These are phyloP conservation scores for Agrilus planipennis DNA, from an alignment of 1,140 invertebrate genomes.

Conservation along the genomic window DNA sequence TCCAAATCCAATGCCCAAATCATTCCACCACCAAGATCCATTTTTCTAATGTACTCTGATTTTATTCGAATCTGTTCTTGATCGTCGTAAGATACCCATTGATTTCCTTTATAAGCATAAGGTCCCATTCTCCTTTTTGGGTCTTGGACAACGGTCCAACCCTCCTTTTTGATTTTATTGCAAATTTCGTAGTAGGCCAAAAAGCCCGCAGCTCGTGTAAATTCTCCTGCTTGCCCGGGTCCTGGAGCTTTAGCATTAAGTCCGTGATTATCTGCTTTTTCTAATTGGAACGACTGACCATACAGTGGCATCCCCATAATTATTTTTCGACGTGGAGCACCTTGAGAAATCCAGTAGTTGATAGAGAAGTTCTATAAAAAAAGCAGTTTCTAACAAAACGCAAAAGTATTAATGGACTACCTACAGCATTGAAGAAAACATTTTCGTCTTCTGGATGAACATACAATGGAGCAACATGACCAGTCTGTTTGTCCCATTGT, in stretches of 20 bases:
- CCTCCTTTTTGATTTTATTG: conserved; percentile 56
- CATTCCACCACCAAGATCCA: conserved; percentile 77
- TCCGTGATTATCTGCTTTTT: conserved; percentile 43
- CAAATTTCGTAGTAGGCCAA: conserved; percentile 87
- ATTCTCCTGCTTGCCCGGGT: conserved; percentile 66
- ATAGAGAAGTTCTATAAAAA: conserved; percentile 66
- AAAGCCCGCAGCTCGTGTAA: conserved; percentile 72
- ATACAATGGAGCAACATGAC: conserved; percentile 71
- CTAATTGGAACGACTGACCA: conserved; percentile 70
- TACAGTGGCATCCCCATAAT: conserved; percentile 87
- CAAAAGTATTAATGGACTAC: conserved; percentile 14
- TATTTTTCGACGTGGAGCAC: conserved; percentile 64
- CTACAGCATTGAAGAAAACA: conserved; percentile 52
- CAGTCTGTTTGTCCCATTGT: conserved; percentile 73
- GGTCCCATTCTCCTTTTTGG: conserved; percentile 66
- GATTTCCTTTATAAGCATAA: conserved; percentile 70
- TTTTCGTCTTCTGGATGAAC: conserved; percentile 69
- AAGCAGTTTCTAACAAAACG: conserved; percentile 25
- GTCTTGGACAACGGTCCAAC: conserved; percentile 72
- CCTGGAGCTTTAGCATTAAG: conserved; percentile 62
- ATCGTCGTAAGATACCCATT: conserved; percentile 87
- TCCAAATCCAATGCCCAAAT: conserved; percentile 85
- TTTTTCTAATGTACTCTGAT: conserved; percentile 58
- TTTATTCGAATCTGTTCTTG: conserved; percentile 65
- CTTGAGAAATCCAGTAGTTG: conserved; percentile 78